These are phyloP conservation scores for Brachionus calyciflorus DNA, from an alignment of 1,140 invertebrate genomes.

Conservation along the genomic window DNA sequence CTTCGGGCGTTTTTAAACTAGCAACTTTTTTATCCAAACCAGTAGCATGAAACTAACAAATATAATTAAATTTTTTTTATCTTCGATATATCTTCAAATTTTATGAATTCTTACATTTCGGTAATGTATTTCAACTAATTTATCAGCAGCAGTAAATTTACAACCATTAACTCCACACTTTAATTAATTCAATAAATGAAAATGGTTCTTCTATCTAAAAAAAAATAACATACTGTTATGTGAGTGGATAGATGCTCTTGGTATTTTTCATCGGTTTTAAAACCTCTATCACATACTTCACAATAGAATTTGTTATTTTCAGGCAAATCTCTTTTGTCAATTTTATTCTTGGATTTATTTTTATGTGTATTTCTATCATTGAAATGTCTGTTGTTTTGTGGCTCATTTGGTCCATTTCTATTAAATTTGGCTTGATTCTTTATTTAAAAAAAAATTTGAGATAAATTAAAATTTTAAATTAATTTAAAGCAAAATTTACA, in stretches of 20 bases:
- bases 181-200: no score
- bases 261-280: constrained; percentile 65
- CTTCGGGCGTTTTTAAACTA: constrained; percentile 71
- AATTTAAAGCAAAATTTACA: no score
- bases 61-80: background rate
- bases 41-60: constrained; percentile 68
- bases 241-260: constrained; percentile 70
- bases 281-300: constrained; percentile 73
- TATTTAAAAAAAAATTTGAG: background rate
- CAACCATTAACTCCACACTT: constrained; percentile 76
- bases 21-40: constrained; percentile 74
- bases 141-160: constrained; percentile 73
- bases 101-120: constrained; percentile 62
- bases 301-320: constrained; percentile 63
- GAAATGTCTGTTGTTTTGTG: background rate
- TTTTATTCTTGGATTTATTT: constrained; percentile 51
- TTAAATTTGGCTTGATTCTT: constrained; percentile 20
- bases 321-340: constrained; percentile 53
- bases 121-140: constrained; percentile 74
- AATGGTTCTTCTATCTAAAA: no score
- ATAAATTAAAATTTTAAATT: no score
- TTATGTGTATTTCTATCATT: constrained; percentile 5
- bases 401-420: background rate
- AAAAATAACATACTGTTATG: constrained; percentile 52
- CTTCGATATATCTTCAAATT: background rate